Percentiles rank a stretch among this genome's conserved stretches.
phyloP scores from a whole-genome alignment of 2,888 invertebrate species.

The Drosophila algonquin region DNA sequence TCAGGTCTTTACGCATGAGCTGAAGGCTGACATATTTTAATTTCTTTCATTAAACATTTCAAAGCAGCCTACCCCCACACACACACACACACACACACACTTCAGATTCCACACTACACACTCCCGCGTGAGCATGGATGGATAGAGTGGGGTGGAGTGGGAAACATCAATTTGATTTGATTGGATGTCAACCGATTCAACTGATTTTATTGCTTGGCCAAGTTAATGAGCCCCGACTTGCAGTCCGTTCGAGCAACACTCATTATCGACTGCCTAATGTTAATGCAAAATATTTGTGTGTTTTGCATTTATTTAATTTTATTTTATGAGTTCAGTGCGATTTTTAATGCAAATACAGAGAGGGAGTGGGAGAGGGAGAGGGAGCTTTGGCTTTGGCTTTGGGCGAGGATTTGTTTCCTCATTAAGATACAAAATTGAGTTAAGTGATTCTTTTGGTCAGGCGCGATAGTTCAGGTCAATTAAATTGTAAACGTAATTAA shows the following conservation, averaged over 20 bases:
- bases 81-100: neutral
- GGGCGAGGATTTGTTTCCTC: constrained; percentile 47
- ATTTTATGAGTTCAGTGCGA: constrained; percentile 41
- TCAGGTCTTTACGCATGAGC: constrained; percentile 44
- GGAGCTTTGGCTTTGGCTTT: neutral
- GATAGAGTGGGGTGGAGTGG: neutral
- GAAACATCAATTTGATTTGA: constrained; percentile 22
- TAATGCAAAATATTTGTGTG: constrained; percentile 44
- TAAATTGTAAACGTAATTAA: constrained; percentile 71
- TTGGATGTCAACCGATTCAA: constrained; percentile 41
- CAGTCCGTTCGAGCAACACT: constrained; percentile 15
- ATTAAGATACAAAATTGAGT: constrained; percentile 12
- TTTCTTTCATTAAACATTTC: constrained; percentile 41
- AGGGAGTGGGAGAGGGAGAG: too few species aligned
- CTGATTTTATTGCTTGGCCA: constrained; percentile 41
- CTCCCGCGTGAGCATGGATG: neutral
- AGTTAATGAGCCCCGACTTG: constrained; percentile 36
- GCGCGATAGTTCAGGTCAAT: constrained; percentile 55
- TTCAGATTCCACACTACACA: neutral
- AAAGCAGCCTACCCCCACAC: constrained; percentile 25
- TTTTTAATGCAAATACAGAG: constrained; percentile 22
- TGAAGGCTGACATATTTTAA: constrained; percentile 50
- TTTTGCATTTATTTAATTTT: constrained; percentile 41
- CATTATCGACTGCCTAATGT: constrained; percentile 42
- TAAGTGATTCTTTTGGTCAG: constrained; percentile 18